Evolutionary conservation across 2,797 vertebrate genomes (phyloP), one percentile per base, ranked within the genome.

Genomic region (Chromobotia macracanthus): DNA sequence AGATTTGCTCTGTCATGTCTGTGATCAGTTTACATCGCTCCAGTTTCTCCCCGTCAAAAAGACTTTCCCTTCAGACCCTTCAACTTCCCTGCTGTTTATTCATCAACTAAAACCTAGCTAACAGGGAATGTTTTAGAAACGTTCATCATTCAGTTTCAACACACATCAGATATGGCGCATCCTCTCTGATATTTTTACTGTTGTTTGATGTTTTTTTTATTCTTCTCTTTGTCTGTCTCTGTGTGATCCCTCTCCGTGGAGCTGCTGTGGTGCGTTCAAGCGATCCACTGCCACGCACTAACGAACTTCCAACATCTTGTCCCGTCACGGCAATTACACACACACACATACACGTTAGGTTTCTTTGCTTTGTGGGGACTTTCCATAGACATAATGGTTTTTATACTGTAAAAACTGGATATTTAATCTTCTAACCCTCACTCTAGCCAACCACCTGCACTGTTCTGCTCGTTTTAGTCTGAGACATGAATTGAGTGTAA

Each of bases 321-420:
- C 91, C 90, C 89, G 93, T 94, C 93, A 94, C 91, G 93, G 89
- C 93, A 94, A 94, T 94, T 94, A 94, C 92, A 91, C 92, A 91
- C 89, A 89, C 89, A 89, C 87, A 69, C 82, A 82, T 80, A 78
- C 80, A 79, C 65, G 28, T 28, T 28, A 28, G 28, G 28, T 28
- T 28, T 28, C 28, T 28, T 28, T 28, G 28, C 28, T 28, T 28
- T 28, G 28, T 28, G 28, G 4, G 28, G 28, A 28, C 28, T 28
- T 28, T 4, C 28, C 28, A 28, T 28, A 28, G 28, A 28, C 28
- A 28, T 28, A 28, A 28, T 28, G 28, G 4, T 4, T 28, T 28
- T 28, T 28, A 28, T 28, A 28, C 28, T 28, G 28, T 28, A 28
- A 2, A 28, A 28, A 28, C 28, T 4, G 28, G 1, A 28, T 28